phyloP scores from a whole-genome alignment of 2,113 vertebrate genomes.

The Nanorana parkeri region DNA sequence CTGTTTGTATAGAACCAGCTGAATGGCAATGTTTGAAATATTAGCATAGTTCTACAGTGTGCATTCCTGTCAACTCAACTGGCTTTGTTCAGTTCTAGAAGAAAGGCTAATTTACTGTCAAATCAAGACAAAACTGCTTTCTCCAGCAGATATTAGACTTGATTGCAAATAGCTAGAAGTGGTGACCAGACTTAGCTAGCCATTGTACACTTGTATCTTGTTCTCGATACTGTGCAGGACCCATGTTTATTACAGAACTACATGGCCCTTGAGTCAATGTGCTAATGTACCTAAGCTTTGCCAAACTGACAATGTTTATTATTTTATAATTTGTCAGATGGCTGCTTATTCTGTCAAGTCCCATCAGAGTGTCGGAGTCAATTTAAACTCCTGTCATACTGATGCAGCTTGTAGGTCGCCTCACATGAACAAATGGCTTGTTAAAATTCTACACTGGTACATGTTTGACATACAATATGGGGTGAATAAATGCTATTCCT shows the following conservation, averaged over 20 bases:
- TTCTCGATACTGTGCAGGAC: not conserved
- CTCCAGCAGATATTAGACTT: too few species aligned
- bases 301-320: slow-evolving; percentile 11
- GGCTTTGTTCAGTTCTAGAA: too few species aligned
- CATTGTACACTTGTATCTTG: not conserved
- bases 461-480: not conserved
- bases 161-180: not conserved
- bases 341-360: slow-evolving; percentile 11
- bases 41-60: too few species aligned
- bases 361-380: not conserved
- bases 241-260: not conserved
- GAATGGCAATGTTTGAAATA: too few species aligned
- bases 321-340: slow-evolving; percentile 15
- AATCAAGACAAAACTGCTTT: too few species aligned
- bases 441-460: not conserved
- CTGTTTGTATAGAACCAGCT: too few species aligned
- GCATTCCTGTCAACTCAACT: too few species aligned
- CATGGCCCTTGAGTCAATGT: slow-evolving; percentile 5
- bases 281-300: not conserved
- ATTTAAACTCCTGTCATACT: slow-evolving; percentile 5
- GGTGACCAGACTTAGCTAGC: not conserved
- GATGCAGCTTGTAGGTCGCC: not conserved
- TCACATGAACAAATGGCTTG: not conserved
- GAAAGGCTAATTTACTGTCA: too few species aligned
- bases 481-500: not conserved